Evolutionary conservation across 2,888 invertebrate genomes (phyloP).

Genomic region (Erebia palarica): DNA sequence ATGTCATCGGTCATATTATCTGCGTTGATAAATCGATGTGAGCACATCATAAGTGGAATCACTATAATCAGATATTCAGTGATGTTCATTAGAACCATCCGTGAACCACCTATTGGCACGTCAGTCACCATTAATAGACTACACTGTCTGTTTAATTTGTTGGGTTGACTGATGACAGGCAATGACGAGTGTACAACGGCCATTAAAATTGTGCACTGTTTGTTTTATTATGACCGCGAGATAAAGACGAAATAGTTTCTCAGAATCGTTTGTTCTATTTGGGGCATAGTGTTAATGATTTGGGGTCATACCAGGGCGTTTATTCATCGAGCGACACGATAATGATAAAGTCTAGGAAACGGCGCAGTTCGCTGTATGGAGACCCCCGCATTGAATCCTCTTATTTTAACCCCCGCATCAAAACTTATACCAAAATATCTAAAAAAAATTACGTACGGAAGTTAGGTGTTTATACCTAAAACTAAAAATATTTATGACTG

Average conservation of each 20-base stretch:
- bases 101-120: slow-evolving; percentile 28
- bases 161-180: slow-evolving; percentile 38
- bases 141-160: slow-evolving; percentile 37
- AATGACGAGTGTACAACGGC: slow-evolving; percentile 31
- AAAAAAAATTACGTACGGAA: too few relatives aligned
- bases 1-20: slow-evolving; percentile 2
- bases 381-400: too few relatives aligned
- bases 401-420: too few relatives aligned
- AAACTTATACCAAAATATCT: too few relatives aligned
- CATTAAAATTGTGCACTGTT: slow-evolving; percentile 28
- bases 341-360: too few relatives aligned
- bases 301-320: too few relatives aligned
- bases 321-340: too few relatives aligned
- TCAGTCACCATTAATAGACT: slow-evolving; percentile 37
- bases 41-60: slow-evolving; percentile 30
- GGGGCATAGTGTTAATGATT: not conserved
- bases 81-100: slow-evolving; percentile 34
- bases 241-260: slow-evolving; percentile 27
- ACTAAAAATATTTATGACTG: too few relatives aligned
- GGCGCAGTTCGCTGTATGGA: too few relatives aligned
- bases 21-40: slow-evolving; percentile 24
- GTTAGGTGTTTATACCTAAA: too few relatives aligned
- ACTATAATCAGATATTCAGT: slow-evolving; percentile 37
- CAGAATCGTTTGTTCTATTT: not conserved
- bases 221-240: slow-evolving; percentile 17